A percentile compares a stretch with the other conserved stretches of the same genome.
Conservation (phyloP, 2,888 invertebrate species). For the Phytoseiulus persimilis region DNA sequence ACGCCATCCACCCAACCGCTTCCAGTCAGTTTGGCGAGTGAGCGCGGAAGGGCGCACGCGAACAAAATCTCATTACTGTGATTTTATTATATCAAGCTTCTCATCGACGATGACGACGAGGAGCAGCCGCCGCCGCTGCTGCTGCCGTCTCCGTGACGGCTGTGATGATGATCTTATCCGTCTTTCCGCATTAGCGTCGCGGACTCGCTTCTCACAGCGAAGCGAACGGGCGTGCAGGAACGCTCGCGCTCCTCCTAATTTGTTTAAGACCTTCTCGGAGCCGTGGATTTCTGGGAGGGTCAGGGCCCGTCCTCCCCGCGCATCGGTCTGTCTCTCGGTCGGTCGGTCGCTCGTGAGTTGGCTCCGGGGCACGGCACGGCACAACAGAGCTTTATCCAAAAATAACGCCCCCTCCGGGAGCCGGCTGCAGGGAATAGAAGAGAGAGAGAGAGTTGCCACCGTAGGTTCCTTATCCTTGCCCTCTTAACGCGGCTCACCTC, state of each 20-base stretch:
- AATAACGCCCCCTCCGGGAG: not conserved
- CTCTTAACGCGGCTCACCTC: not conserved
- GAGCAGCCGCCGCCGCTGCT: not conserved
- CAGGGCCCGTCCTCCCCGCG: not conserved
- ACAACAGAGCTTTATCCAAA: not conserved
- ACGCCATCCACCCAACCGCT: not conserved
- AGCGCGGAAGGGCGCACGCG: not conserved
- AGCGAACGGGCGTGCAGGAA: not conserved
- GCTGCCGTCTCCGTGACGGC: not conserved
- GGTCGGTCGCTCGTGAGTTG: not conserved
- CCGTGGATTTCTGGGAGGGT: not conserved
- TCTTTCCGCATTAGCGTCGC: not conserved
- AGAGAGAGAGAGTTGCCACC: not conserved
- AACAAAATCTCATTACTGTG: not conserved
- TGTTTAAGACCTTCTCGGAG: not conserved
- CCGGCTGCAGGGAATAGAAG: not conserved
- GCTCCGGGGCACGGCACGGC: not conserved
- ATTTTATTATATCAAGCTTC: constrained; percentile 5
- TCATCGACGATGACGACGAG: not conserved
- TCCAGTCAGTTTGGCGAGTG: not conserved
- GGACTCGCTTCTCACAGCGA: not conserved
- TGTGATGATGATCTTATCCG: not conserved
- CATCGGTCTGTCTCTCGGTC: not conserved
- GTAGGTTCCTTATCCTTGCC: not conserved
- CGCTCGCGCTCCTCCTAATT: not conserved